Percentiles rank a stretch among this genome's conserved stretches.
Conservation (phyloP, 2,888 invertebrate genomes). For the Xestia sexstrigata region DNA sequence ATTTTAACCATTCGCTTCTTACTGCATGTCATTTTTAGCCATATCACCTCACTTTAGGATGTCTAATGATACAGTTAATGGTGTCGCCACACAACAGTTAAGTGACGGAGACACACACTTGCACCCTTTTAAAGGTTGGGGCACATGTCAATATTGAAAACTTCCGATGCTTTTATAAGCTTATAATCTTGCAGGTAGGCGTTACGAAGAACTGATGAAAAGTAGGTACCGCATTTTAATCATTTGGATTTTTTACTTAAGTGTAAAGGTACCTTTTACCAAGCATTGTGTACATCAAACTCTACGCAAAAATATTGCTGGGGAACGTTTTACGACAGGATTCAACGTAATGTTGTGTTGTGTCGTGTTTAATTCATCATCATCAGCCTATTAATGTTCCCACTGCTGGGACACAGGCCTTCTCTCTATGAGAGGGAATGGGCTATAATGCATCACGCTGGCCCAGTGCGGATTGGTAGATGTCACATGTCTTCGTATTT, state of each 20-base stretch:
- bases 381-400: too few relatives aligned
- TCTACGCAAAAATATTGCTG: too few relatives aligned
- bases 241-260: neutral
- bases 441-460: too few relatives aligned
- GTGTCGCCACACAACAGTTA: conserved; percentile 42
- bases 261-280: too few relatives aligned
- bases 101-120: conserved; percentile 60
- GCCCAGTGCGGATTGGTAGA: too few relatives aligned
- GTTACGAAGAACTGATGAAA: neutral
- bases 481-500: too few relatives aligned
- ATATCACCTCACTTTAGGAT: conserved; percentile 37
- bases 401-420: too few relatives aligned
- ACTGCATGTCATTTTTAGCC: neutral
- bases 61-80: conserved; percentile 49
- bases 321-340: too few relatives aligned
- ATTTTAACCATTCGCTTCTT: neutral
- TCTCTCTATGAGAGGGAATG: too few relatives aligned
- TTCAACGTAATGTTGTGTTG: too few relatives aligned
- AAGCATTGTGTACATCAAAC: too few relatives aligned
- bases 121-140: conserved; percentile 1
- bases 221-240: neutral
- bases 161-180: conserved; percentile 3
- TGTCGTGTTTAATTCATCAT: too few relatives aligned
- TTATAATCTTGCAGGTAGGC: neutral
- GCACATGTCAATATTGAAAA: conserved; percentile 3